Evolutionary conservation across 2,888 invertebrate genomes (phyloP).

Genomic region (Lasius fuliginosus): DNA sequence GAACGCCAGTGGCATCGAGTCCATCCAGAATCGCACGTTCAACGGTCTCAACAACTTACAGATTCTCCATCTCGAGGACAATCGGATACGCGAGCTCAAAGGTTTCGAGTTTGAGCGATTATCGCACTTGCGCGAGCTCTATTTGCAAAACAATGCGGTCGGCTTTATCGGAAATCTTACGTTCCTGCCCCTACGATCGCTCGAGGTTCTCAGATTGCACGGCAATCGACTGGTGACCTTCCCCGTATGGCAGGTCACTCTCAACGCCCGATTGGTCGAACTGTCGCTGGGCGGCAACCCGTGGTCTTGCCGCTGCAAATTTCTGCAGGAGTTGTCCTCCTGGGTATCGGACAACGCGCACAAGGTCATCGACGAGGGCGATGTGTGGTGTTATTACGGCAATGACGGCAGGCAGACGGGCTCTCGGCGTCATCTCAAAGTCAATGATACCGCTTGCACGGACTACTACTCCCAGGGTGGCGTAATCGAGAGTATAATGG

Average conservation of each 20-base stretch:
- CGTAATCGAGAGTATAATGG: conserved; percentile 93
- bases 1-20: conserved; percentile 94
- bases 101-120: conserved; percentile 95
- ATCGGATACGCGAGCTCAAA: conserved; percentile 92
- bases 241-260: conserved; percentile 91
- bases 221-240: conserved; percentile 94
- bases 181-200: conserved; percentile 91
- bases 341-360: conserved; percentile 94
- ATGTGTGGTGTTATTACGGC: conserved; percentile 94
- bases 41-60: conserved; percentile 93
- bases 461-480: conserved; percentile 95
- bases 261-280: conserved; percentile 91
- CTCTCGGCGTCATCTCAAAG: conserved; percentile 93
- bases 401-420: conserved; percentile 90
- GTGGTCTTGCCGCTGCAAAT: conserved; percentile 97
- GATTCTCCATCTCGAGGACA: conserved; percentile 94
- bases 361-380: conserved; percentile 92
- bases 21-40: conserved; percentile 96
- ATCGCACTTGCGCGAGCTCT: conserved; percentile 92
- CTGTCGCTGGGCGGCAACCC: conserved; percentile 94
- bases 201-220: conserved; percentile 93
- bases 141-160: conserved; percentile 94
- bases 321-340: conserved; percentile 93
- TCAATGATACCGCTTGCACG: conserved; percentile 95
- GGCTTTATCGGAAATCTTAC: conserved; percentile 93